A percentile compares a stretch with the other conserved stretches of the same genome.
Evolutionary conservation across 2,888 invertebrate genomes (phyloP).

Genomic region (Bursaphelenchus okinawaensis): DNA sequence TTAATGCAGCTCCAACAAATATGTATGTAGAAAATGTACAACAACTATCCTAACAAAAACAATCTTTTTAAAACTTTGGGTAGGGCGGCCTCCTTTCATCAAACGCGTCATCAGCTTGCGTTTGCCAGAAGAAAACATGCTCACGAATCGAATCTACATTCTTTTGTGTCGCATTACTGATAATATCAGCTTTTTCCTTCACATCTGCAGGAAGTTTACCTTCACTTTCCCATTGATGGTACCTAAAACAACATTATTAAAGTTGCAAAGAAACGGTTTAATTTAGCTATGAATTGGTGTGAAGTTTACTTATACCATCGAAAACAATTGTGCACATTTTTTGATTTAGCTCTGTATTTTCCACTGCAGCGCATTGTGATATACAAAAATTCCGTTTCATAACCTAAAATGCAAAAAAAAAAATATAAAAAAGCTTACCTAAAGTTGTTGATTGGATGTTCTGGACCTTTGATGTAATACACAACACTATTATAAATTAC

Average conservation of each 20-base stretch:
- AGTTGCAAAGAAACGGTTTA: background rate
- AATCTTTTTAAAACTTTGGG: background rate
- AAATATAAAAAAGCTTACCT: background rate
- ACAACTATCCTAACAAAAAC: background rate
- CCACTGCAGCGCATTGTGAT: no score
- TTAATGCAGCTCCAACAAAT: no score
- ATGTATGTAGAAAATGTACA: background rate
- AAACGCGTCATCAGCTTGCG: no score
- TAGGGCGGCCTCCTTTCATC: no score
- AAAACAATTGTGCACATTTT: no score
- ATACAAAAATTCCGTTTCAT: no score
- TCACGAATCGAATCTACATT: background rate
- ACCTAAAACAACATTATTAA: background rate
- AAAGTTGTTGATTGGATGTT: constrained; percentile 9
- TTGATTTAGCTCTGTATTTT: no score
- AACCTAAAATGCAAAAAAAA: background rate
- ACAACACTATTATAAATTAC: background rate
- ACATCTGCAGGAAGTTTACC: background rate
- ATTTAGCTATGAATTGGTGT: background rate
- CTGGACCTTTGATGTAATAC: background rate
- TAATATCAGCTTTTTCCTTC: background rate
- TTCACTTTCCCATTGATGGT: background rate
- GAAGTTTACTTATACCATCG: no score
- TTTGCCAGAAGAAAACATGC: background rate
- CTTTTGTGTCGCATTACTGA: background rate